These are phyloP conservation scores for Distichodus sexfasciatus DNA, from an alignment of 2,797 vertebrate genomes.

Conservation along the genomic window DNA sequence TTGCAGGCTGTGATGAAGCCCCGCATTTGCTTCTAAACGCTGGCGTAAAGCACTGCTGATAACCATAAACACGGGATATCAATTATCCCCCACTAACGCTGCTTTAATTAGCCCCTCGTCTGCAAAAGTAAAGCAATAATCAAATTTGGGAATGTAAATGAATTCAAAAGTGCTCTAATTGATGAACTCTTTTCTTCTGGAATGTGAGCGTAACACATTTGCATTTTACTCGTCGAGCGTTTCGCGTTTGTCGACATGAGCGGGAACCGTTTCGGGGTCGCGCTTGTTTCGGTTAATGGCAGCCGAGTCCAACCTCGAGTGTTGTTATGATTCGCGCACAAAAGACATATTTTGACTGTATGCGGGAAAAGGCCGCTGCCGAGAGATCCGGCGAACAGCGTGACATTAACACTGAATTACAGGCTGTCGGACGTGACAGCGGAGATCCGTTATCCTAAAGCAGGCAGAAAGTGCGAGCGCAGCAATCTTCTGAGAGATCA, in stretches of 20 bases:
- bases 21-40: constrained; percentile 48
- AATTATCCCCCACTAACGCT: constrained; percentile 49
- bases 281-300: constrained; percentile 51
- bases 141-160: constrained; percentile 50
- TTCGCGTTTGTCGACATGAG: constrained; percentile 38
- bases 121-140: constrained; percentile 54
- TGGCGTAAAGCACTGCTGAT: constrained; percentile 39
- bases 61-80: constrained; percentile 52
- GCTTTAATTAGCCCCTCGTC: constrained; percentile 48
- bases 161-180: constrained; percentile 57
- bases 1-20: constrained; percentile 57
- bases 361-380: constrained; percentile 12
- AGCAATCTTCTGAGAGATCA: constrained; percentile 42
- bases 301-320: constrained; percentile 9
- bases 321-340: constrained; percentile 16
- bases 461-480: constrained; percentile 34
- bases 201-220: constrained; percentile 42
- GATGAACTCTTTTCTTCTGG: constrained; percentile 39
- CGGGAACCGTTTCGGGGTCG: constrained; percentile 42
- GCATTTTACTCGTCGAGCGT: constrained; percentile 16
- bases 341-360: not conserved
- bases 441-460: constrained; percentile 40
- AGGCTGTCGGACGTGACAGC: constrained; percentile 33
- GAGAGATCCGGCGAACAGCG: constrained; percentile 26
- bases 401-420: constrained; percentile 45